Base-by-base conservation (phyloP, 35 echinoderm and acorn worm genomes). In the Lytechinus variegatus region DNA sequence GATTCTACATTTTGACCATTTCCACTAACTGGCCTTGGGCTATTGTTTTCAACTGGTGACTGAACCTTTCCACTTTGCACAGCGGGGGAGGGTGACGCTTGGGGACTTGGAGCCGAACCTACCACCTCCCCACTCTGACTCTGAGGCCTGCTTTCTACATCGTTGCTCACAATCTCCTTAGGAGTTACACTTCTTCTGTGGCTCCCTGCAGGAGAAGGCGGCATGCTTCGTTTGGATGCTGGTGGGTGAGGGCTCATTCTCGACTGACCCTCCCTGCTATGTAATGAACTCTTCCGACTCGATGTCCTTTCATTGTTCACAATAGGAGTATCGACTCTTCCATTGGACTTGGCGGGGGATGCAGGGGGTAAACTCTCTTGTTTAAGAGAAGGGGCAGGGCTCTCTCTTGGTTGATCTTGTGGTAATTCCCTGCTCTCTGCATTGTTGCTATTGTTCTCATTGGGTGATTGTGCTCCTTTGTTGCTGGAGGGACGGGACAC, bases 391-490 rank as follows among this genome's bases (percentile, higher is more conserved):
- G 66, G 66, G 6, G 21, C 66, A 79, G 92, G 92, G 53, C 27
- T 27, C 53, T 11, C 53, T 93, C 54, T 54, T 56, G 92, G 33
- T 54, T 90, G 28, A 29, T 54, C 29, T 57, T 0, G 52, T 90
- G 88, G 88, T 3, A 44, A 5, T 12, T 93, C 92, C 54, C 92
- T 54, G 92, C 10, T 27, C n/a, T 54, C 52, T 54, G 52, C 54
- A 55, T 16, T 93, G 9, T 57, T 93, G 29, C 27, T 90, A 28
- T 90, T 90, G 88, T 90, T 90, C 27, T 90, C 88, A 90, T 90
- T 90, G 29, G 88, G 88, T 90, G 88, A 90, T 54, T 29, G 27
- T 28, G 88, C 88, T 90, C 88, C 12, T 33, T 29, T 29, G 51
- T 52, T 53, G 27, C 28, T 90, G 10, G 28, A 29, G 5, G 28